Conservation (phyloP, 2,797 vertebrate genomes). For the Anolis apletophallus region DNA sequence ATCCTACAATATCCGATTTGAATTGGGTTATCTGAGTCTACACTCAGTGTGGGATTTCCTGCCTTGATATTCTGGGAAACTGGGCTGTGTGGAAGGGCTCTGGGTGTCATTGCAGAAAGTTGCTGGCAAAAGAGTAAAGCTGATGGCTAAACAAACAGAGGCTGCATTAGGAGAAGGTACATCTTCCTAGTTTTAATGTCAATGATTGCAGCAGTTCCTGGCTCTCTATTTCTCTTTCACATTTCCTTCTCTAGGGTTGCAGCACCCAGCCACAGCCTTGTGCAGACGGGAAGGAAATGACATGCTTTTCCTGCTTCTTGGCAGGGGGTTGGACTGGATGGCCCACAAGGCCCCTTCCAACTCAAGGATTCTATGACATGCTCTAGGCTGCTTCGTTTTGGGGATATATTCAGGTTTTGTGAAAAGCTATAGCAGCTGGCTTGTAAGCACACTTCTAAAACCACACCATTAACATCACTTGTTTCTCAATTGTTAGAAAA, state of each 20-base stretch:
- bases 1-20: no score
- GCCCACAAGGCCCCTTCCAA: no score
- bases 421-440: no score
- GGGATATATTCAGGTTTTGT: neutral
- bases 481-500: neutral
- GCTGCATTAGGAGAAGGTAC: neutral
- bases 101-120: no score
- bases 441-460: slow-evolving; percentile 8
- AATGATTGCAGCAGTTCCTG: slow-evolving; percentile 1
- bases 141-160: neutral
- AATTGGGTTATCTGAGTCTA: no score
- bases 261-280: neutral
- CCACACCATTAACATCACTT: neutral
- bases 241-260: slow-evolving; percentile 8
- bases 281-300: neutral
- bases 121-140: neutral
- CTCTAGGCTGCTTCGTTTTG: neutral
- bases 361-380: neutral
- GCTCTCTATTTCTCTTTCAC: neutral
- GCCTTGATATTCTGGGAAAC: no score
- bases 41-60: no score
- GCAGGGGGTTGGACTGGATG: no score
- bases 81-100: no score
- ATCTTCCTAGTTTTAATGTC: slow-evolving; percentile 4
- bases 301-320: neutral